phyloP scores from a whole-genome alignment of 2,113 vertebrate species.

The Parotia lawesii region DNA sequence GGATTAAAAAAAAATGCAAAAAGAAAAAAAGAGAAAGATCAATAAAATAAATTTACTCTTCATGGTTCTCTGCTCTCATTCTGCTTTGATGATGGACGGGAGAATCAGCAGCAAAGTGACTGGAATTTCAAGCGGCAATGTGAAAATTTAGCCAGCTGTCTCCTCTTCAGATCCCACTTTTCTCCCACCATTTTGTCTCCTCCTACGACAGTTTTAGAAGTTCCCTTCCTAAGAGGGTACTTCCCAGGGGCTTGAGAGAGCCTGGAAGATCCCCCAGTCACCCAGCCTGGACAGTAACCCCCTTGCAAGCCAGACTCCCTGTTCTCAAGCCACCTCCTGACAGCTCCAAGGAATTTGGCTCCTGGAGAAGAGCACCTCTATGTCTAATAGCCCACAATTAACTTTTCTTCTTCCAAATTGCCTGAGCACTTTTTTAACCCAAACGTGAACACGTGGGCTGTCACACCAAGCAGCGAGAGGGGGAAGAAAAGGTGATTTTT shows the following conservation, averaged over 20 bases:
- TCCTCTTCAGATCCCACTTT: not conserved
- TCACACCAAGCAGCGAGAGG: not conserved
- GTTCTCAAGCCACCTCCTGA: not conserved
- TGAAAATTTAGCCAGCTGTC: not conserved
- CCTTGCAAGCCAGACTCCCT: not conserved
- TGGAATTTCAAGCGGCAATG: not conserved
- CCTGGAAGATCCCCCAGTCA: not conserved
- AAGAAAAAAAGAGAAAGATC: not conserved
- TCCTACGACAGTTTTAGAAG: not conserved
- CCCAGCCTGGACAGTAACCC: rapidly evolving
- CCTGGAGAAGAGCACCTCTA: not conserved
- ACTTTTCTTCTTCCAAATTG: not conserved
- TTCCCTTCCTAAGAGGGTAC: not conserved
- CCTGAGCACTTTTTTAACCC: not conserved
- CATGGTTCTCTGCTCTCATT: not conserved
- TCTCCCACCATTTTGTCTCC: not conserved
- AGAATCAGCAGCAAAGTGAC: not conserved
- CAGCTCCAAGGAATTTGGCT: not conserved
- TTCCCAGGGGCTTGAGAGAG: not conserved
- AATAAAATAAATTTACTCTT: conserved; percentile 3
- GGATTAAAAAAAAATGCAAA: not conserved
- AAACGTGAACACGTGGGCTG: not conserved
- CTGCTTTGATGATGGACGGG: not conserved
- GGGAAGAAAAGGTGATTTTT: not conserved
- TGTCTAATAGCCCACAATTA: not conserved